Conservation (phyloP, 2,113 vertebrate species). For the Plestiodon gilberti region DNA sequence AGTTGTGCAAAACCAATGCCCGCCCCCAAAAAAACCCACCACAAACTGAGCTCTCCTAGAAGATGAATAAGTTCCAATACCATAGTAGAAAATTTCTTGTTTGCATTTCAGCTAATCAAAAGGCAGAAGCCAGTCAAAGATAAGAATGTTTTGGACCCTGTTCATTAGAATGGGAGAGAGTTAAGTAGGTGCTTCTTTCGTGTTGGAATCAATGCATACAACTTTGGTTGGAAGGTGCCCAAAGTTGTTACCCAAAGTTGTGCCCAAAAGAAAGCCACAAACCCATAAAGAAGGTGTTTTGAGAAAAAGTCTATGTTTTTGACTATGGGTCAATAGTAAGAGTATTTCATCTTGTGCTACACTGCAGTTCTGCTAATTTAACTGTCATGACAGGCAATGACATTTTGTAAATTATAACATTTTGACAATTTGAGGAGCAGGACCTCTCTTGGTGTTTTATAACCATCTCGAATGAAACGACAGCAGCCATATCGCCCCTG, state of each 20-base stretch:
- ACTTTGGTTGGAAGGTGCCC: not conserved
- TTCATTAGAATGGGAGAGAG: not conserved
- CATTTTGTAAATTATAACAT: not conserved
- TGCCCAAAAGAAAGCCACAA: not conserved
- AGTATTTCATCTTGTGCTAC: not conserved
- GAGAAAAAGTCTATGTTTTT: not conserved
- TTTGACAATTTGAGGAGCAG: slow-evolving; percentile 38
- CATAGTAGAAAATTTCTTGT: not conserved
- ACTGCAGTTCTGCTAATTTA: not conserved
- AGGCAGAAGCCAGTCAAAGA: not conserved
- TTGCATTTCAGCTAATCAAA: not conserved
- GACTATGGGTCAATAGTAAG: not conserved
- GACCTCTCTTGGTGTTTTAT: slow-evolving; percentile 96
- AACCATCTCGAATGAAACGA: slow-evolving; percentile 96
- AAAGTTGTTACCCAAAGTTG: not conserved
- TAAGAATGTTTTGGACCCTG: not conserved
- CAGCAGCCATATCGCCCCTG: slow-evolving; percentile 97
- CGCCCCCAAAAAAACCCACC: no score
- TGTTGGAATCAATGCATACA: no score
- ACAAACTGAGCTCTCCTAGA: not conserved
- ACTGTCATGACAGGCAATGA: not conserved
- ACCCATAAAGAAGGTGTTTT: not conserved
- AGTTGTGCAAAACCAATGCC: not conserved
- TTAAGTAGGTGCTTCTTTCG: not conserved
- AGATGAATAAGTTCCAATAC: not conserved